Evolutionary conservation across 1,140 invertebrate species (phyloP).

Genomic region (Drosophila chauvacae): DNA sequence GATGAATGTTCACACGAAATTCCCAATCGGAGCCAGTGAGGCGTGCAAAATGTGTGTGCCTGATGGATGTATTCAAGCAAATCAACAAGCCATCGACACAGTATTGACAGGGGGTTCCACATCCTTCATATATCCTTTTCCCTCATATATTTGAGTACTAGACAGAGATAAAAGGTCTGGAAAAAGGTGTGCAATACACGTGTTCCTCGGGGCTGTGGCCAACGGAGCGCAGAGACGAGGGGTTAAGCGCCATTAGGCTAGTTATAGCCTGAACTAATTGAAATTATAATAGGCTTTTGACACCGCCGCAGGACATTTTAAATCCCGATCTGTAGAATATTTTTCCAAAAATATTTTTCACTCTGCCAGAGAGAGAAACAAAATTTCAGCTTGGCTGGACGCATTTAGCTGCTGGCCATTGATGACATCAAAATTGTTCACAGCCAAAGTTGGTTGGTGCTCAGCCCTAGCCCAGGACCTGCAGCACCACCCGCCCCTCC

Average conservation of each 20-base stretch:
- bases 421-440: constrained; percentile 72
- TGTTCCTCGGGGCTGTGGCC: constrained; percentile 53
- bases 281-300: constrained; percentile 42
- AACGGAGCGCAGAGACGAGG: constrained; percentile 46
- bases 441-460: constrained; percentile 39
- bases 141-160: not conserved
- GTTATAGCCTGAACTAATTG: constrained; percentile 52
- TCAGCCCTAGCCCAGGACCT: constrained; percentile 18
- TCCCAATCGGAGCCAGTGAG: constrained; percentile 51
- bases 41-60: constrained; percentile 65
- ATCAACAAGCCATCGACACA: constrained; percentile 62
- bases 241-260: constrained; percentile 49
- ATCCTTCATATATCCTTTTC: constrained; percentile 1
- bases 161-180: constrained; percentile 25
- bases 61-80: constrained; percentile 51
- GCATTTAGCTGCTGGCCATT: constrained; percentile 51
- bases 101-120: constrained; percentile 27
- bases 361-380: constrained; percentile 42
- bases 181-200: constrained; percentile 72
- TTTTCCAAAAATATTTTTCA: constrained; percentile 32
- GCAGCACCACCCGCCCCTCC: constrained; percentile 14
- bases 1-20: constrained; percentile 35
- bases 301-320: constrained; percentile 26
- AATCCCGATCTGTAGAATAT: constrained; percentile 8
- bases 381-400: constrained; percentile 74